A percentile compares a stretch with the other conserved stretches of the same genome.
phyloP scores from a whole-genome alignment of 2,888 invertebrate genomes.

The Nephrocerus scutellatus region DNA sequence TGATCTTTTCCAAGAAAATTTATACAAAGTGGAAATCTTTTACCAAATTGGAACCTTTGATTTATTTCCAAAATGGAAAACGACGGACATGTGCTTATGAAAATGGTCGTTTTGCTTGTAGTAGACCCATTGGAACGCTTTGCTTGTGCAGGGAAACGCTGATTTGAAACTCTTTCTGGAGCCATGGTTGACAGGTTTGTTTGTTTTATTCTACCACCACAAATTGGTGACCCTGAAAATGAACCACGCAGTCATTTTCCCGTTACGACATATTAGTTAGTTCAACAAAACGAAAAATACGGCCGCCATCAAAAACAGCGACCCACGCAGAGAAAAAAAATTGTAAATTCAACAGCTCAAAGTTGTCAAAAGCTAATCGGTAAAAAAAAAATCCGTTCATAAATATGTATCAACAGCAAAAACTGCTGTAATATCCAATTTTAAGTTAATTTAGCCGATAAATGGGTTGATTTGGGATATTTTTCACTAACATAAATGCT shows the following conservation, averaged over 20 bases:
- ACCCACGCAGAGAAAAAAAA: too few species aligned
- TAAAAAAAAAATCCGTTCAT: background rate
- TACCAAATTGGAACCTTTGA: constrained; percentile 6
- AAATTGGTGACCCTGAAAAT: constrained; percentile 10
- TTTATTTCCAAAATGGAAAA: background rate
- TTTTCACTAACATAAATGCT: too few species aligned
- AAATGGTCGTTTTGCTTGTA: constrained; percentile 1
- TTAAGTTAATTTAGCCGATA: too few species aligned
- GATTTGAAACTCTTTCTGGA: background rate
- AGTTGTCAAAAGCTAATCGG: constrained; percentile 9
- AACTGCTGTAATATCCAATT: too few species aligned
- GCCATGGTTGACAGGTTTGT: background rate
- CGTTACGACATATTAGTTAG: too few species aligned
- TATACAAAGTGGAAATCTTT: constrained; percentile 4
- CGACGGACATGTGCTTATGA: background rate
- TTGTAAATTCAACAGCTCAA: too few species aligned
- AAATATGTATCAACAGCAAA: too few species aligned
- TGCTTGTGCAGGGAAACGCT: background rate
- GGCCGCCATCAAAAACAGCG: too few species aligned
- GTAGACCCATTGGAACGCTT: background rate
- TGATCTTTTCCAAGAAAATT: constrained; percentile 8
- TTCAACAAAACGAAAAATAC: too few species aligned
- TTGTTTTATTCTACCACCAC: constrained; percentile 5
- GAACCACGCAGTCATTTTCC: constrained; percentile 9
- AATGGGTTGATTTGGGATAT: too few species aligned